phyloP scores from a whole-genome alignment of 2,113 vertebrate genomes.

The Coturnix japonica region DNA sequence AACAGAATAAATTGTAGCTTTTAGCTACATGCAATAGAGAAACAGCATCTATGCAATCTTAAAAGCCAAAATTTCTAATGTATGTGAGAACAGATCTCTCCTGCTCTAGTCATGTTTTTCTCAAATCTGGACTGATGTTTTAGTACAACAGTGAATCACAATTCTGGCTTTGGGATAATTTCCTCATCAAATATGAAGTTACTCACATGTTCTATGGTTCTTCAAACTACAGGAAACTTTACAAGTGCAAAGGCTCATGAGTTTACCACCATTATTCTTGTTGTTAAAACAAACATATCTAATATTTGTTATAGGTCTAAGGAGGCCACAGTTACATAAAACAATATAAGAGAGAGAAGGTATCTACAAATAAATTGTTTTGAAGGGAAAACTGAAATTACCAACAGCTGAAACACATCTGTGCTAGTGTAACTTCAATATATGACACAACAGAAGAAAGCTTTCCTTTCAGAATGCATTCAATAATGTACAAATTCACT shows the following conservation, averaged over 20 bases:
- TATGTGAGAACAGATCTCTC: neutral
- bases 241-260: neutral
- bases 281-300: neutral
- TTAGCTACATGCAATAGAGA: neutral
- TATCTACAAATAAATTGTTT: neutral
- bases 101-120: neutral
- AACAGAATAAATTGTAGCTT: neutral
- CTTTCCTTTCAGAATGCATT: neutral
- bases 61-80: neutral
- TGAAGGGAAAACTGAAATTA: neutral
- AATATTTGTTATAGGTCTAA: neutral
- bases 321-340: neutral
- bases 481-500: neutral
- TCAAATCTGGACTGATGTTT: neutral
- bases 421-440: neutral
- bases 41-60: neutral
- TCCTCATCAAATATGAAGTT: neutral
- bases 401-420: neutral
- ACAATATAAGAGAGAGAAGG: neutral
- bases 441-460: neutral
- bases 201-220: neutral
- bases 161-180: neutral
- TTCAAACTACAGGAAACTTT: neutral
- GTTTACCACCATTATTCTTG: neutral
- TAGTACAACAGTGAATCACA: neutral